Conservation (phyloP, 2,113 vertebrate species). For the Microcebus jonahi region DNA sequence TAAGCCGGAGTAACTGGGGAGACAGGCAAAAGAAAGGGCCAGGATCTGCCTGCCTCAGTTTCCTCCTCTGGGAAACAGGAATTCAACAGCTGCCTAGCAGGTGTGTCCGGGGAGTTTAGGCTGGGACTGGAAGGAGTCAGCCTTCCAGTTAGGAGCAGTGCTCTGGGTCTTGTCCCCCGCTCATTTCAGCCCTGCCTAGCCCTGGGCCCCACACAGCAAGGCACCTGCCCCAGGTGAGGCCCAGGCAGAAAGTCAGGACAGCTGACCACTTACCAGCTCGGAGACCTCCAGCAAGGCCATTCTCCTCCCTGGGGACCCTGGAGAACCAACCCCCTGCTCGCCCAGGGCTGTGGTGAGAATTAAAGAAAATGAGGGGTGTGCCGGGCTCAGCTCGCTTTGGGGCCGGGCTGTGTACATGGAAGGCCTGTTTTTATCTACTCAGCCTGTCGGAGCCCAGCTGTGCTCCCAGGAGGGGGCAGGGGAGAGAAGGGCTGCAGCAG, state of each 20-base stretch:
- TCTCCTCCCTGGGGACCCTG: not conserved
- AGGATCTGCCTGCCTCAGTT: not conserved
- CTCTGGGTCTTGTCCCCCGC: not conserved
- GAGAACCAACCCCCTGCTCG: too few relatives aligned
- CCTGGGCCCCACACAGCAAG: not conserved
- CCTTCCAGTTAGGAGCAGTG: not conserved
- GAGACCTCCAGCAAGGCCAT: not conserved
- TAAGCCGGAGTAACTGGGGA: not conserved
- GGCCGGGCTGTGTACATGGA: conserved; percentile 51
- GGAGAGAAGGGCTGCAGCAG: not conserved
- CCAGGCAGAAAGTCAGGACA: not conserved
- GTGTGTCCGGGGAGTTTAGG: not conserved
- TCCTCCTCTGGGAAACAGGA: not conserved
- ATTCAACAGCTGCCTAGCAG: not conserved
- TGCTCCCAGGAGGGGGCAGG: conserved; percentile 46
- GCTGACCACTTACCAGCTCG: not conserved
- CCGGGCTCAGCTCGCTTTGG: not conserved
- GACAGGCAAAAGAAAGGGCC: not conserved
- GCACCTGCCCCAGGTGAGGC: not conserved
- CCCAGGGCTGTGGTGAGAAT: not conserved
- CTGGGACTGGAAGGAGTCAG: not conserved
- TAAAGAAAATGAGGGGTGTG: conserved; percentile 26
- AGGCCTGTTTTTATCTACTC: conserved; percentile 74
- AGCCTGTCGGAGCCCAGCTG: conserved; percentile 76
- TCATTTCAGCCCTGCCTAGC: not conserved